A percentile compares a stretch with the other conserved stretches of the same genome.
Conservation (phyloP, 2,797 vertebrate genomes). For the Malurus splendens region DNA sequence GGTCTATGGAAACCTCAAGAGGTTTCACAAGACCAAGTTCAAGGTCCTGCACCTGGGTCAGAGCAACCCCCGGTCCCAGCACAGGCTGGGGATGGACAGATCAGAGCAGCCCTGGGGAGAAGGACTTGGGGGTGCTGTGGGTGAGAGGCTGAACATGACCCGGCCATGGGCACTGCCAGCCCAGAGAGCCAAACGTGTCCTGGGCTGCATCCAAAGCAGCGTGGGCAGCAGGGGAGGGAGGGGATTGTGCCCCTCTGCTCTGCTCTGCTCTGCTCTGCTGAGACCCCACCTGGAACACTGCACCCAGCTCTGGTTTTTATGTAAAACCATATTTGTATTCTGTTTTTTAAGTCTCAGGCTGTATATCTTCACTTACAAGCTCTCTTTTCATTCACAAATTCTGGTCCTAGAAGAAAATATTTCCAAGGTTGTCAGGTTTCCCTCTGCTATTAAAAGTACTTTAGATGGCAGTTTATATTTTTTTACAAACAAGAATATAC, state of each 20-base stretch:
- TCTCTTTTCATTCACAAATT: not conserved
- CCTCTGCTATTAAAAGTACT: not conserved
- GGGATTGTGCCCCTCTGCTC: not conserved
- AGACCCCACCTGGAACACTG: fast-evolving
- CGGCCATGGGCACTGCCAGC: not conserved
- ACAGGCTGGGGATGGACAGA: not conserved
- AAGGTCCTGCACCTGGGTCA: fast-evolving
- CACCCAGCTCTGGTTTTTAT: not conserved
- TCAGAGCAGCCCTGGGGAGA: fast-evolving
- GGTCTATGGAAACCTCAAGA: no score
- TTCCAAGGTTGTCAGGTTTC: not conserved
- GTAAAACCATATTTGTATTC: not conserved
- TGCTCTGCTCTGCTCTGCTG: not conserved
- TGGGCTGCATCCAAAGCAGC: not conserved
- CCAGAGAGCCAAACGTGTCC: not conserved
- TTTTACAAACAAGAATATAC: not conserved
- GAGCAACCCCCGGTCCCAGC: fast-evolving
- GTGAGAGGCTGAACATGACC: not conserved
- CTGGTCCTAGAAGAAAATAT: not conserved
- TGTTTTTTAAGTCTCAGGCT: not conserved
- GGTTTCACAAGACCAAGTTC: not conserved
- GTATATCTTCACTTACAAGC: not conserved
- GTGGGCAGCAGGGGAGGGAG: not conserved
- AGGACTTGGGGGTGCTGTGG: not conserved
- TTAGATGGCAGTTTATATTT: not conserved